Conservation (phyloP, 2,113 vertebrate genomes). For the Ondatra zibethicus region DNA sequence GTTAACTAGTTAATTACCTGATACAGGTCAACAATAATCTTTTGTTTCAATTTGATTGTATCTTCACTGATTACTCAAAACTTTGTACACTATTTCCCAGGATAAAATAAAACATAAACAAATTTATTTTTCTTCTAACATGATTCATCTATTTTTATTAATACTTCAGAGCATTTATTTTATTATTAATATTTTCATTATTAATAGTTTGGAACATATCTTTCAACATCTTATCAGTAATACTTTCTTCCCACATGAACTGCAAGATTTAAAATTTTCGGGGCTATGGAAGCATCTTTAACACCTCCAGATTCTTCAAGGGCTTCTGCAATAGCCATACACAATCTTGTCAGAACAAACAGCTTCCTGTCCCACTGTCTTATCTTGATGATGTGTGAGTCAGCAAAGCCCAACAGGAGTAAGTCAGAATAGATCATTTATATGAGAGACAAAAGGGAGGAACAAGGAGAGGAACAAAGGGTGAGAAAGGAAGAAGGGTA, state of each 20-base stretch:
- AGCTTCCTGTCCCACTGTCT: not conserved
- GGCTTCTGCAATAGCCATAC: not conserved
- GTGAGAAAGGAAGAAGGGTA: not conserved
- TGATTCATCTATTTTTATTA: not conserved
- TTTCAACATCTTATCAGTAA: not conserved
- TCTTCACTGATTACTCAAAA: not conserved
- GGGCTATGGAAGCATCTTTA: not conserved
- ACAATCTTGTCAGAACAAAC: not conserved
- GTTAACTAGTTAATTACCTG: not conserved
- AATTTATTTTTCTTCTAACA: slow-evolving; percentile 29
- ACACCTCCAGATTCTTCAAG: not conserved
- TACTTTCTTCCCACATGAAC: not conserved
- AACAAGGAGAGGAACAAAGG: too few species aligned
- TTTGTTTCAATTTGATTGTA: not conserved
- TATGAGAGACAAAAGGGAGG: not conserved
- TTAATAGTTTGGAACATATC: not conserved
- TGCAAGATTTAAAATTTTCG: slow-evolving; percentile 8
- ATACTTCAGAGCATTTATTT: not conserved
- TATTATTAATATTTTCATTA: not conserved
- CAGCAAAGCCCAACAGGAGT: not conserved
- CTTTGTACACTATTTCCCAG: not conserved
- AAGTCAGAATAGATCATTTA: not conserved
- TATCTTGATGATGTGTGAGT: not conserved
- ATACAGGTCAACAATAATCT: not conserved
- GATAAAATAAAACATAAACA: not conserved